These are phyloP conservation scores for Cyprinella venusta DNA, from an alignment of 2,797 vertebrate genomes.

Conservation along the genomic window DNA sequence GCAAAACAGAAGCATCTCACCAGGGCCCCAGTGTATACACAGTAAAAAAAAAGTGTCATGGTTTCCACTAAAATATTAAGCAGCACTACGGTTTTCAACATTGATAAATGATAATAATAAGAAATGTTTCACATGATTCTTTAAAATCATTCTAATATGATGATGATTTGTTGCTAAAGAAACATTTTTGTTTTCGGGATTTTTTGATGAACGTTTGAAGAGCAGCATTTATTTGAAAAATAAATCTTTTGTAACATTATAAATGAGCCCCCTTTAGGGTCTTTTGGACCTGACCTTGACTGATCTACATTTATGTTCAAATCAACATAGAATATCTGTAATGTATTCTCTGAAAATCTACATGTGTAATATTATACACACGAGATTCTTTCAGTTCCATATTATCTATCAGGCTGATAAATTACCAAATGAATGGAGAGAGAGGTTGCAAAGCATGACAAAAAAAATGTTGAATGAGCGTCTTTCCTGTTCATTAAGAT, in stretches of 20 bases:
- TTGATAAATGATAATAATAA: not conserved
- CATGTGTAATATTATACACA: constrained; percentile 6
- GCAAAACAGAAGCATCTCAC: no score
- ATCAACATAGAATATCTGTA: not conserved
- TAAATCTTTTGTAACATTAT: not conserved
- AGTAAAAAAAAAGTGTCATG: no score
- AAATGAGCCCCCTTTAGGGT: not conserved
- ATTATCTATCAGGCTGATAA: constrained; percentile 2
- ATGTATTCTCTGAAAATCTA: constrained; percentile 5
- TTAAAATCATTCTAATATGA: not conserved
- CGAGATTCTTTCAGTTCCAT: not conserved
- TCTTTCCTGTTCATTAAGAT: constrained; percentile 37
- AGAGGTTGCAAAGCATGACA: not conserved
- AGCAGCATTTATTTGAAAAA: not conserved
- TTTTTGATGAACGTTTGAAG: not conserved
- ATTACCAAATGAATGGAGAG: constrained; percentile 5
- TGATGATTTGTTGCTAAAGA: not conserved
- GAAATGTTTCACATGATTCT: not conserved
- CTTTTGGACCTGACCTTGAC: not conserved
- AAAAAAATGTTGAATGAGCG: not conserved
- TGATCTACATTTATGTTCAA: constrained; percentile 13
- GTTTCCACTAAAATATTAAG: not conserved
- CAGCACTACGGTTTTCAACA: not conserved
- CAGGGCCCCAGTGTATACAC: not conserved
- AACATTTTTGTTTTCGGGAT: no score